Evolutionary conservation across 2,113 vertebrate species (phyloP).

Genomic region (Misgurnus mizolepis): DNA sequence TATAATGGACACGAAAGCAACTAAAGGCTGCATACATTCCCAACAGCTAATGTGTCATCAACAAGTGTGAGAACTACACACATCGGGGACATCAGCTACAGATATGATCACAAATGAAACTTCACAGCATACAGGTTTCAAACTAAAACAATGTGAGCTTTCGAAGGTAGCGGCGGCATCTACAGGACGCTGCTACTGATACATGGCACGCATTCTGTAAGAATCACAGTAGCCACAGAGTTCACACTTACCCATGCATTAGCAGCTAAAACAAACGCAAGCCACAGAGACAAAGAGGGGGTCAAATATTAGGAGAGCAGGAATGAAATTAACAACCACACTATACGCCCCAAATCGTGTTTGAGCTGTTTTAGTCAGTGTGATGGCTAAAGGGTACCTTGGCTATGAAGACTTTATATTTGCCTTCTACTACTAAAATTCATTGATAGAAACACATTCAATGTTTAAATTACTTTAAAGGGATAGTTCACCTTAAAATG

Average conservation of each 20-base stretch:
- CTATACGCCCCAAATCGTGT: slow-evolving; percentile 24
- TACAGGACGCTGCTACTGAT: slow-evolving; percentile 37
- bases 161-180: slow-evolving; percentile 21
- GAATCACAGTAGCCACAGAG: slow-evolving; percentile 38
- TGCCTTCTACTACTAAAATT: too few species aligned
- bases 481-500: too few species aligned
- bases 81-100: slow-evolving; percentile 17
- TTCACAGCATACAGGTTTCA: slow-evolving; percentile 20
- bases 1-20: slow-evolving; percentile 28
- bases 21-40: slow-evolving; percentile 16
- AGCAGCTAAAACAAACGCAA: slow-evolving; percentile 63
- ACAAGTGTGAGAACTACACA: slow-evolving; percentile 35
- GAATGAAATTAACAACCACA: slow-evolving; percentile 39
- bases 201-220: slow-evolving; percentile 41
- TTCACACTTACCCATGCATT: slow-evolving; percentile 71
- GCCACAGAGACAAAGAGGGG: slow-evolving; percentile 49
- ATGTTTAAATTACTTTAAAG: too few species aligned
- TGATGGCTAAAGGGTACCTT: too few species aligned
- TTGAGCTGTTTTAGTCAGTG: too few species aligned
- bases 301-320: slow-evolving; percentile 58
- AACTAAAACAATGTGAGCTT: slow-evolving; percentile 20
- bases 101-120: slow-evolving; percentile 44
- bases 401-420: too few species aligned
- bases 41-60: slow-evolving; percentile 28
- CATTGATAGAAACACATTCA: too few species aligned